These are phyloP conservation scores for Platycnemis pennipes DNA, from an alignment of 2,888 invertebrate species.

Conservation along the genomic window DNA sequence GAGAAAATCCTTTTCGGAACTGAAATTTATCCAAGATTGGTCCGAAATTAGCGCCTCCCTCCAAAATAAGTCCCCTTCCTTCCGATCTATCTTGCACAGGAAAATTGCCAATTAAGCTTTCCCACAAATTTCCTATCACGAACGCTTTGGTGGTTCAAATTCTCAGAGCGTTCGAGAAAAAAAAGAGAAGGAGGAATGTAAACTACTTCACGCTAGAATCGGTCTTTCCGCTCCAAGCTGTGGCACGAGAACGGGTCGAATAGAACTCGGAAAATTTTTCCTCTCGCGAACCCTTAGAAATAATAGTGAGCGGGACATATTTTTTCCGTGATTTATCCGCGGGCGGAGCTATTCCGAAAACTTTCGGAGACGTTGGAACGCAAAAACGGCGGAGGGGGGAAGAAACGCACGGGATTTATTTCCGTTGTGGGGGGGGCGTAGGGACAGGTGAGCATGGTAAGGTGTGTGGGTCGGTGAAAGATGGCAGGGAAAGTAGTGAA, in stretches of 20 bases:
- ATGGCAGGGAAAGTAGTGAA: neutral
- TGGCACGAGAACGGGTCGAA: neutral
- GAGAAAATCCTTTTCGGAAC: neutral
- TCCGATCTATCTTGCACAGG: neutral
- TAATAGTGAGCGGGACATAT: neutral
- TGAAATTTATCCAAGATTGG: neutral
- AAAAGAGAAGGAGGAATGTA: neutral
- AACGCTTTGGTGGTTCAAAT: too few relatives aligned
- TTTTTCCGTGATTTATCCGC: neutral
- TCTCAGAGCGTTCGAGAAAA: neutral
- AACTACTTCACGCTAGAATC: neutral
- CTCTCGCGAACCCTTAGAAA: neutral
- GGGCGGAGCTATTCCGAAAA: neutral
- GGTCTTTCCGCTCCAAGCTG: neutral
- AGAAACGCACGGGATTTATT: neutral
- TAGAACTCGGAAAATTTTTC: neutral
- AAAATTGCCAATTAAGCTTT: neutral
- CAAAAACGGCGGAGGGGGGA: neutral
- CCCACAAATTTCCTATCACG: neutral
- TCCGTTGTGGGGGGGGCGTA: neutral
- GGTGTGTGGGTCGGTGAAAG: neutral
- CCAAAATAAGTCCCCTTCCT: neutral
- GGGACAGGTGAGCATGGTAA: neutral
- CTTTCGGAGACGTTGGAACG: neutral
- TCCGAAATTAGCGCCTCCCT: neutral